These are phyloP conservation scores for Oncorhynchus masou DNA, from an alignment of 2,113 vertebrate species.

Conservation along the genomic window DNA sequence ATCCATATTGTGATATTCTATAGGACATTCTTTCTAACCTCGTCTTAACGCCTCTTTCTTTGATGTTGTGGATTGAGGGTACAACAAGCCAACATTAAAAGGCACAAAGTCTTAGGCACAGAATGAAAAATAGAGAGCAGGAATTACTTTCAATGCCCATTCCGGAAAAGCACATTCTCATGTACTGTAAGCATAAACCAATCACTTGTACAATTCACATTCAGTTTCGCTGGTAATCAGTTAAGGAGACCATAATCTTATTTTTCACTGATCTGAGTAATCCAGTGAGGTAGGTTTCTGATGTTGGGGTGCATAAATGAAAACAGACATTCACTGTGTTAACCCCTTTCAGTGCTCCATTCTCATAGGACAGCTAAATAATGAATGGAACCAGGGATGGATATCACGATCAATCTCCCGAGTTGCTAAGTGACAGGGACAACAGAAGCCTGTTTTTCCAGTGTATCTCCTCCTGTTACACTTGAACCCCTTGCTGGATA, in stretches of 20 bases:
- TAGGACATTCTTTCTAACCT: not conserved
- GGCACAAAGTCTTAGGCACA: not conserved
- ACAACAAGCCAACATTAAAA: not conserved
- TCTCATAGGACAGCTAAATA: slow-evolving; percentile 23
- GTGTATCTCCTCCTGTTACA: slow-evolving; percentile 4
- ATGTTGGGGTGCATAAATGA: slow-evolving; percentile 12
- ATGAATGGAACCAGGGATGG: slow-evolving; percentile 30
- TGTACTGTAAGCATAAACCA: not conserved
- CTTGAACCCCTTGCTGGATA: slow-evolving; percentile 12
- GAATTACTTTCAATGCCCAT: not conserved
- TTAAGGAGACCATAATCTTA: not conserved
- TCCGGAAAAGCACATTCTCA: not conserved
- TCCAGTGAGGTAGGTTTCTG: not conserved
- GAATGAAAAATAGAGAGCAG: not conserved
- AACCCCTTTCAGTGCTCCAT: not conserved
- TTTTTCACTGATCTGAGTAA: not conserved
- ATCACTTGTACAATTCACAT: not conserved
- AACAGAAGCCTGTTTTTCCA: slow-evolving; percentile 19
- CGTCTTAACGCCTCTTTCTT: not conserved
- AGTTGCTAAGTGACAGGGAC: slow-evolving; percentile 40
- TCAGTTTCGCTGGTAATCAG: not conserved
- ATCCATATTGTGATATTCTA: not conserved
- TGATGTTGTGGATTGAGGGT: not conserved
- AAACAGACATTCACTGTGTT: slow-evolving; percentile 17
- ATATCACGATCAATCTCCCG: slow-evolving; percentile 38